These are phyloP conservation scores for Drosophila putrida DNA, from an alignment of 2,888 invertebrate genomes.

Conservation along the genomic window DNA sequence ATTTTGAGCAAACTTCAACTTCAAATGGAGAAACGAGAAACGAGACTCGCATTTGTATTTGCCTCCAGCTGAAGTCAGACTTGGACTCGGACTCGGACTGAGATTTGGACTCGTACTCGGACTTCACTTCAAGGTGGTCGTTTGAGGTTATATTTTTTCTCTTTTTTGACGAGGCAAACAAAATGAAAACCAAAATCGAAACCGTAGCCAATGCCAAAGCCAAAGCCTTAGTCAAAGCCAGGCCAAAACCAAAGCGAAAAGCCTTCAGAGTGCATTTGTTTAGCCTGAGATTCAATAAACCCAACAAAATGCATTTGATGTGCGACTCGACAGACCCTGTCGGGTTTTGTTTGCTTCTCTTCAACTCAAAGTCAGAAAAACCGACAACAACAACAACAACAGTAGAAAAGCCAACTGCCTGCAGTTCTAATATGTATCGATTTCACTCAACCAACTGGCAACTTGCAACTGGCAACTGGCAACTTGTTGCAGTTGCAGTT, in stretches of 20 bases:
- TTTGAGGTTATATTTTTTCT: constrained; percentile 10
- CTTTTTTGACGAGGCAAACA: constrained; percentile 37
- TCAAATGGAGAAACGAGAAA: constrained; percentile 19
- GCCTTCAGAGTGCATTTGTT: constrained; percentile 27
- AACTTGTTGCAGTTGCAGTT: constrained; percentile 63
- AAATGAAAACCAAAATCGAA: constrained; percentile 45
- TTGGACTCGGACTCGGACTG: constrained; percentile 1
- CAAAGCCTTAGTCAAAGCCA: constrained; percentile 6
- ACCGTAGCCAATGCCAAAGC: constrained; percentile 37
- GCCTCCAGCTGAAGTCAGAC: constrained; percentile 43
- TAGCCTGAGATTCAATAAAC: constrained; percentile 46
- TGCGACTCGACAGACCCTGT: constrained; percentile 28
- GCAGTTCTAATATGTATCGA: constrained; percentile 73
- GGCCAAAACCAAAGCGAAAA: constrained; percentile 9
- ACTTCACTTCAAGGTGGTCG: constrained; percentile 58
- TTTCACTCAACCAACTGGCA: constrained; percentile 48
- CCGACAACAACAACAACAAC: not conserved
- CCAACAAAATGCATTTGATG: constrained; percentile 58
- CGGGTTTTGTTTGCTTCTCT: constrained; percentile 46
- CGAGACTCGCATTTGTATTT: constrained; percentile 46
- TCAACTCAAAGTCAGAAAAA: constrained; percentile 10
- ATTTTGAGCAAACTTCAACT: constrained; percentile 51
- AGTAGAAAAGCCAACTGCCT: constrained; percentile 33
- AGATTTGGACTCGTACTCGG: constrained; percentile 11
- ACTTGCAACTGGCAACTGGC: constrained; percentile 27